A percentile compares a stretch with the other conserved stretches of the same genome.
Conservation (phyloP, 2,888 invertebrate genomes). For the Julus scanicus region DNA sequence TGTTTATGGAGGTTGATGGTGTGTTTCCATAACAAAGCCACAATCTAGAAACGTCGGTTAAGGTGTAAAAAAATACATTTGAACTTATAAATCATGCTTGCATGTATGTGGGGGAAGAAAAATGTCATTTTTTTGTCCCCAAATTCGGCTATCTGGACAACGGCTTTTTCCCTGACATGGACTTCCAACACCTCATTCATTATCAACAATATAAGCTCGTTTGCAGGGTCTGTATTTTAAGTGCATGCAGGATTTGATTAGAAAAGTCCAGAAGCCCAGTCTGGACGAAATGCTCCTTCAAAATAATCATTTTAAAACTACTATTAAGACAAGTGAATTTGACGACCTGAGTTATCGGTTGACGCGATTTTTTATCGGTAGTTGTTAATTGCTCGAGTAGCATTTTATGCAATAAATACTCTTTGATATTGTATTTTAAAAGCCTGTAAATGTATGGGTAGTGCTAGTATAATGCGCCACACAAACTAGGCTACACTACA, state of each 20-base stretch:
- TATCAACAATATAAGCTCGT: neutral
- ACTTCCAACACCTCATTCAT: constrained; percentile 15
- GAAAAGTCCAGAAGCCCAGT: constrained; percentile 6
- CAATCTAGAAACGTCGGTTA: constrained; percentile 30
- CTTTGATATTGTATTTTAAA: no score
- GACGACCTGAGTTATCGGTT: neutral
- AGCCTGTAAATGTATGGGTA: no score
- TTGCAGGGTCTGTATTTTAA: neutral
- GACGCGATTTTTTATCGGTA: neutral
- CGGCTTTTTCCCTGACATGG: constrained; percentile 6
- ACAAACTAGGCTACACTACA: no score
- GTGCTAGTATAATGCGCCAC: no score
- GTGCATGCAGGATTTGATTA: neutral
- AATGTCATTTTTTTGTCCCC: neutral
- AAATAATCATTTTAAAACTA: no score
- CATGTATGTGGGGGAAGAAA: neutral
- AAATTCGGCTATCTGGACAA: neutral
- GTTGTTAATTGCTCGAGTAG: neutral
- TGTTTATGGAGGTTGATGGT: constrained; percentile 3
- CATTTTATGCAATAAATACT: no score
- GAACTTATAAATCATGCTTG: neutral
- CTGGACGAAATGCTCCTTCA: neutral
- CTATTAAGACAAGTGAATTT: constrained; percentile 36
- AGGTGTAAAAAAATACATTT: neutral
- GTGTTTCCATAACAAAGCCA: constrained; percentile 31